Conservation (phyloP, 1,140 invertebrate species). For the Eriocheir sinensis region DNA sequence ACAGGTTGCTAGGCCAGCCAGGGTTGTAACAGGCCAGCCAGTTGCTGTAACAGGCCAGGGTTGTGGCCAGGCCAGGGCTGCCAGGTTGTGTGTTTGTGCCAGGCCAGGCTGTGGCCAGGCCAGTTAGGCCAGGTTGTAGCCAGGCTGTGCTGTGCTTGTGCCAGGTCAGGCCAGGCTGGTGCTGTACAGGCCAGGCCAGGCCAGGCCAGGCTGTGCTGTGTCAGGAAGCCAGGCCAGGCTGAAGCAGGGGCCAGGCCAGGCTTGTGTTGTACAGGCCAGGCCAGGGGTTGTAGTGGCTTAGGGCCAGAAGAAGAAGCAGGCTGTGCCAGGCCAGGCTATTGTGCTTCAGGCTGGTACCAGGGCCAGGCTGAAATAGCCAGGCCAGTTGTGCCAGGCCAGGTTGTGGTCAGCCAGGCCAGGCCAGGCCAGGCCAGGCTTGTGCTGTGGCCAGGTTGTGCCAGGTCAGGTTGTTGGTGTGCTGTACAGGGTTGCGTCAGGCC, state of each 20-base stretch:
- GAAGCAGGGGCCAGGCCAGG: constrained; percentile 79
- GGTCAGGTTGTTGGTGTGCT: constrained; percentile 67
- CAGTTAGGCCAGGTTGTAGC: constrained; percentile 78
- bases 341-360: neutral
- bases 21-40: constrained; percentile 79
- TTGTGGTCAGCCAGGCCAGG: neutral
- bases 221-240: constrained; percentile 77
- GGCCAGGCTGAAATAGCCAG: constrained; percentile 74
- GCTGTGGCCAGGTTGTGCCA: constrained; percentile 74
- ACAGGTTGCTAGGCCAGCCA: constrained; percentile 54
- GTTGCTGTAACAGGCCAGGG: too few relatives aligned
- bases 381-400: neutral
- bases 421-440: constrained; percentile 26
- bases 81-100: constrained; percentile 76
- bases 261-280: constrained; percentile 79
- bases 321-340: constrained; percentile 78
- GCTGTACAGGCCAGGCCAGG: constrained; percentile 72
- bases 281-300: constrained; percentile 75
- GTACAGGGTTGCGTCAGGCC: constrained; percentile 15
- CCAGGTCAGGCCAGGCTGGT: constrained; percentile 75
- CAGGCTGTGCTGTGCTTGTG: constrained; percentile 67
- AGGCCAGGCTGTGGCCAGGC: constrained; percentile 78
- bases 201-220: constrained; percentile 78
- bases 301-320: constrained; percentile 71
- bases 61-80: constrained; percentile 79